Conservation (phyloP, 2,113 vertebrate genomes). For the Patagioenas fasciata region DNA sequence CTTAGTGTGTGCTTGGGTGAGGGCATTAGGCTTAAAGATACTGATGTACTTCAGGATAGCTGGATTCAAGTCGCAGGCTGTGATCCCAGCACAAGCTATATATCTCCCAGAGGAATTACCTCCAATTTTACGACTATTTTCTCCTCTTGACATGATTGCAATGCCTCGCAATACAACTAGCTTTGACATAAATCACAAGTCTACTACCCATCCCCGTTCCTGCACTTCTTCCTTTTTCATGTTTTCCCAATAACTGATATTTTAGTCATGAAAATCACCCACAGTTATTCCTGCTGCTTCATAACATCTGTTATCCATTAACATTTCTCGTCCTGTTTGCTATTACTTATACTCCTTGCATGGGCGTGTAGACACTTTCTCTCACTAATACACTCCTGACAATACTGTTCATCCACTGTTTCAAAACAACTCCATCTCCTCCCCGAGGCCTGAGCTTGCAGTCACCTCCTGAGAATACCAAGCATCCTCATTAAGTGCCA, state of each 20-base stretch:
- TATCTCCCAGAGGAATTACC: background rate
- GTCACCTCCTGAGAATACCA: background rate
- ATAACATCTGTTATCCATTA: background rate
- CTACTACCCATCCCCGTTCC: background rate
- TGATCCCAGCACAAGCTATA: background rate
- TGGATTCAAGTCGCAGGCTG: background rate
- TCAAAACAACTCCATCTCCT: constrained; percentile 28
- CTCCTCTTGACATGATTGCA: background rate
- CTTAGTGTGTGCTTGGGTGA: background rate
- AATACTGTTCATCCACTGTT: constrained; percentile 13
- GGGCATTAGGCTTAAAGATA: background rate
- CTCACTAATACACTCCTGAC: constrained; percentile 41
- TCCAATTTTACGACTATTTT: background rate
- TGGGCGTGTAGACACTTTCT: background rate
- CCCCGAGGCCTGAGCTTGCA: background rate
- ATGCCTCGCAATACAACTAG: background rate
- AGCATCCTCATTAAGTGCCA: background rate
- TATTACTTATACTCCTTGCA: background rate
- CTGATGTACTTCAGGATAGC: background rate
- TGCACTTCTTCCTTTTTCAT: background rate
- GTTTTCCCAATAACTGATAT: background rate
- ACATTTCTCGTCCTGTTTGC: background rate
- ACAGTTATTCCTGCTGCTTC: background rate
- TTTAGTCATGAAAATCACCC: background rate
- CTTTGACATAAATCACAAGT: background rate